Conservation (phyloP, 2,113 vertebrate species). For the Daboia siamensis region DNA sequence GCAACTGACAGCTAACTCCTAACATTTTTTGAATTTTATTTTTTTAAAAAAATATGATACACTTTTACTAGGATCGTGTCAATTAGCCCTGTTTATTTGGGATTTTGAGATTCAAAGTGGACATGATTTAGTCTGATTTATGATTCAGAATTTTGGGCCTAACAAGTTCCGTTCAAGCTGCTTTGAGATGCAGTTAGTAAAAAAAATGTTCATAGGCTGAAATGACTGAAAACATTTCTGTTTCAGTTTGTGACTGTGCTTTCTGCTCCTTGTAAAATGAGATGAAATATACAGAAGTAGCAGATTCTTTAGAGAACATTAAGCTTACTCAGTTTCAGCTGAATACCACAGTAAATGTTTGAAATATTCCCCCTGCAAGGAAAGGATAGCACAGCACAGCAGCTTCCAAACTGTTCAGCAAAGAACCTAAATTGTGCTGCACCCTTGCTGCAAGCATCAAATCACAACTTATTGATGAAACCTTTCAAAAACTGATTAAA, state of each 20-base stretch:
- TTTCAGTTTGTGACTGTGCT: neutral
- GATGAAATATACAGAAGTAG: neutral
- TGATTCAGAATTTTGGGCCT: neutral
- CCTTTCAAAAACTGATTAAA: neutral
- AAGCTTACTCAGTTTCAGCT: neutral
- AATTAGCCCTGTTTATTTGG: neutral
- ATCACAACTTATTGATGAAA: neutral
- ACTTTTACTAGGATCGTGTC: neutral
- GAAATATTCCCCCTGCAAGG: neutral
- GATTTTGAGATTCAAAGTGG: neutral
- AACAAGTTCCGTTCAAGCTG: neutral
- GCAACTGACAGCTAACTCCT: neutral
- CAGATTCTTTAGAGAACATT: neutral
- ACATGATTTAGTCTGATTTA: neutral
- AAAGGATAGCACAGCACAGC: neutral
- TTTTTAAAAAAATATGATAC: neutral
- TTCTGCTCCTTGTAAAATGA: neutral
- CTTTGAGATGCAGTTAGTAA: neutral
- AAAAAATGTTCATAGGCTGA: neutral
- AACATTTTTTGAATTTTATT: neutral
- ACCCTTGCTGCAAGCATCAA: neutral
- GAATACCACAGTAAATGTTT: neutral
- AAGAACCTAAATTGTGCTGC: neutral
- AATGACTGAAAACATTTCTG: neutral
- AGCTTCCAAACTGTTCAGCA: neutral